Percentiles rank a stretch among this genome's conserved stretches.
These are phyloP conservation scores for Lepus timidus DNA, from an alignment of 2,113 vertebrate species.

Conservation along the genomic window DNA sequence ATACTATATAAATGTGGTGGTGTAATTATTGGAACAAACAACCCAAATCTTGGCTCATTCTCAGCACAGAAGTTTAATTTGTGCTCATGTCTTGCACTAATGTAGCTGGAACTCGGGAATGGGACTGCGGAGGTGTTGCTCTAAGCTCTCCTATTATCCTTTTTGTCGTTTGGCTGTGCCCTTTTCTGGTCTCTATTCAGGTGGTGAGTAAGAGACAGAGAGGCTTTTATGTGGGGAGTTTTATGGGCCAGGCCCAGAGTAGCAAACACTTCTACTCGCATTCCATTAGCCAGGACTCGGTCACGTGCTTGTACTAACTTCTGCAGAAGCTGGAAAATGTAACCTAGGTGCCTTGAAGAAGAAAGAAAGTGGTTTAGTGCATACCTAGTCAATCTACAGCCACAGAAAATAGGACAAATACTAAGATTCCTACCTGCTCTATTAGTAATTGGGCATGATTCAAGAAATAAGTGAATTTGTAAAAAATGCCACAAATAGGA, in stretches of 20 bases:
- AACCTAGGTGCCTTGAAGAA: neutral
- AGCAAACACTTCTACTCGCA: neutral
- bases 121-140: neutral
- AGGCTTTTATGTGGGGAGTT: neutral
- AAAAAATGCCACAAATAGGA: neutral
- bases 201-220: neutral
- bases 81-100: neutral
- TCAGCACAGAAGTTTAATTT: neutral
- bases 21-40: constrained; percentile 10
- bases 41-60: neutral
- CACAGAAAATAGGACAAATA: neutral
- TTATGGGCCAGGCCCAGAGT: neutral
- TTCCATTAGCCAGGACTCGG: neutral
- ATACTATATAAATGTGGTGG: neutral
- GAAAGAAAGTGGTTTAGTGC: neutral
- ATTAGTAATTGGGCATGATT: neutral
- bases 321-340: neutral
- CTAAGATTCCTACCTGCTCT: neutral
- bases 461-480: neutral
- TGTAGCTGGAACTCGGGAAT: neutral
- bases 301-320: neutral
- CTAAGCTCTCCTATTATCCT: neutral
- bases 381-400: neutral
- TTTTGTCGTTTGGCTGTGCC: neutral
- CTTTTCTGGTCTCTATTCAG: neutral